Evolutionary conservation across 2,113 vertebrate species (phyloP), one percentile per base, ranked within the genome.

Genomic region (Vidua chalybeata): DNA sequence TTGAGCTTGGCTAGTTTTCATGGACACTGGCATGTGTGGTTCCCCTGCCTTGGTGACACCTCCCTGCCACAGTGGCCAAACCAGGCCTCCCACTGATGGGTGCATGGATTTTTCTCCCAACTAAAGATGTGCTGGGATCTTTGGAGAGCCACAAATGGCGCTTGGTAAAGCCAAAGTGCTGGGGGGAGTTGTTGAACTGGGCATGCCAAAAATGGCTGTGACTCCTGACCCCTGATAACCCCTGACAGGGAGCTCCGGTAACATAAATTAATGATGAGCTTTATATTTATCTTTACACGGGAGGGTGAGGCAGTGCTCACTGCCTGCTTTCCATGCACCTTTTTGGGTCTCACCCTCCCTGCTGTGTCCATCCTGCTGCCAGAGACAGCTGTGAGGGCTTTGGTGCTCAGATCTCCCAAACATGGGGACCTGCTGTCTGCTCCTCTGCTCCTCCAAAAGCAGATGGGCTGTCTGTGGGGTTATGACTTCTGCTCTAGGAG

Each of bases 381-480:
- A 11, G 83, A 7, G 20, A 2, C 16, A 2, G 39, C 14, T n/a
- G 35, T 19, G 58, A 31, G 37, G 10, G 45, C 0, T 0, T 10
- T 20, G 27, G 51, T 49, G 51, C 84, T 93, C 73, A 37, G 11
- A 15, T 19, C 31, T 74, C 74, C 37, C 64, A 58, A 33, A 43
- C 3, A 2, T 6, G 0, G 17, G 28, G 4, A 15, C 13, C 14
- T 45, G 0, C 0, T 6, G 17, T 3, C 49, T 68, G 39, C 23
- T 86, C 7, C 45, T 7, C 3, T 3, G 0, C 14, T 68, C 48
- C 52, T 75, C 54, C 5, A 4, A 30, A 64, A 63, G 78, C 74
- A 68, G 35, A 30, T 20, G 21, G 23, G 46, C 35, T 78, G 15
- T 43, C 31, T 62, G 31, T 37, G 54, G 15, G 48, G 43, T 23